phyloP scores from a whole-genome alignment of 2,113 vertebrate genomes.

The Ifrita kowaldi region DNA sequence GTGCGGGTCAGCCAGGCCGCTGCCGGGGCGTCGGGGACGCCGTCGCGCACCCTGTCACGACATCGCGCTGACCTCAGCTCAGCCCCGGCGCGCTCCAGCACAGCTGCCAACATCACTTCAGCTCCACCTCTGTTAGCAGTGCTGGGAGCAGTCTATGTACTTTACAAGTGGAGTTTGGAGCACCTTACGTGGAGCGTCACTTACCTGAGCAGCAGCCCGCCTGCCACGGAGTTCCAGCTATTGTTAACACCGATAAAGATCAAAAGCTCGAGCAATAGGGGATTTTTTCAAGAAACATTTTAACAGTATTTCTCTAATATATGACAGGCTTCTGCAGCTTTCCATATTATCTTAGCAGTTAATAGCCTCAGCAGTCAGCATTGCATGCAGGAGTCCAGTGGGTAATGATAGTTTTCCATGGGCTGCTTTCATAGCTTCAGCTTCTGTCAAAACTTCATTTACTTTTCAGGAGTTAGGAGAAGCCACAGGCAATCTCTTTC shows the following conservation, averaged over 20 bases:
- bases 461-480: not conserved
- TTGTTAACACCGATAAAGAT: not conserved
- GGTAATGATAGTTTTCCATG: not conserved
- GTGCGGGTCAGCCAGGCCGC: not conserved
- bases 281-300: not conserved
- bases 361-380: not conserved
- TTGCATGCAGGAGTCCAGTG: not conserved
- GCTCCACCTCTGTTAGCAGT: not conserved
- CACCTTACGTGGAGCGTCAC: accelerated
- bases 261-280: not conserved
- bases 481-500: not conserved
- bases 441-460: not conserved
- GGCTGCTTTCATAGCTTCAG: not conserved
- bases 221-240: not conserved
- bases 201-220: not conserved
- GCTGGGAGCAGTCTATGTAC: not conserved
- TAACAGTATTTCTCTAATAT: not conserved
- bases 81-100: accelerated
- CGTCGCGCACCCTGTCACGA: accelerated
- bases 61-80: not conserved
- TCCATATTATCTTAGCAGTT: not conserved
- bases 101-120: not conserved
- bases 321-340: not conserved
- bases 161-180: not conserved
- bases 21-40: accelerated